Percentiles rank a stretch among this genome's conserved stretches.
Conservation (phyloP, 2,888 invertebrate genomes). For the Agrenia bidenticulata region DNA sequence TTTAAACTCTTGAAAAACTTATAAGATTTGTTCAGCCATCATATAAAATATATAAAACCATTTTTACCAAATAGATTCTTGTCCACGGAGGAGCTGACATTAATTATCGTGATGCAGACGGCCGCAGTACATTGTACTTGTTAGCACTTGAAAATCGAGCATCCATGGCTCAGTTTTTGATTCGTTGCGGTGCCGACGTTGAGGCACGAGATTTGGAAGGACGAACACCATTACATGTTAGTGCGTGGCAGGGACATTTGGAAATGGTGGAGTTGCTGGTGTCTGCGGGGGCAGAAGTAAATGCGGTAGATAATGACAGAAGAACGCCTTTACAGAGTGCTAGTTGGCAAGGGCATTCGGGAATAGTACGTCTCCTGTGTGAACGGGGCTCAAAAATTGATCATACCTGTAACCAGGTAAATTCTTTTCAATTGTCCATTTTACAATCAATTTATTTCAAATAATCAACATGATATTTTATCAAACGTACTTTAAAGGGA, state of each 20-base stretch:
- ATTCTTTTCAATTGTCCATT: background rate
- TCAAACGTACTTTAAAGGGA: slow-evolving; percentile 63
- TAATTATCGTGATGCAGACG: slow-evolving; percentile 87
- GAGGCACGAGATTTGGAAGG: slow-evolving; percentile 89
- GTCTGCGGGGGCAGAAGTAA: slow-evolving; percentile 79
- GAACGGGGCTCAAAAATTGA: slow-evolving; percentile 79
- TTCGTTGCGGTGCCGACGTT: slow-evolving; percentile 76
- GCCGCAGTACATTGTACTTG: slow-evolving; percentile 86
- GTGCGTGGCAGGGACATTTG: slow-evolving; percentile 90
- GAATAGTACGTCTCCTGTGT: slow-evolving; percentile 76
- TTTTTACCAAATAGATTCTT: slow-evolving; percentile 59
- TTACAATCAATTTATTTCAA: too few species aligned
- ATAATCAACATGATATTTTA: too few species aligned
- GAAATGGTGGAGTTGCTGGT: slow-evolving; percentile 87
- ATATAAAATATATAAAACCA: background rate
- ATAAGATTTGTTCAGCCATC: background rate
- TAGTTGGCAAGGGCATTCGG: slow-evolving; percentile 90
- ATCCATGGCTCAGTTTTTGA: slow-evolving; percentile 77
- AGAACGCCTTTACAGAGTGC: slow-evolving; percentile 91
- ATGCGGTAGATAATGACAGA: slow-evolving; percentile 82
- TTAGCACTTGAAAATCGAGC: slow-evolving; percentile 83
- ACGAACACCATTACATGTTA: slow-evolving; percentile 83
- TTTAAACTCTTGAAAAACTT: background rate
- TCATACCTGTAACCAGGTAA: slow-evolving; percentile 82
- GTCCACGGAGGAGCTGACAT: slow-evolving; percentile 75